A percentile compares a stretch with the other conserved stretches of the same genome.
These are phyloP conservation scores for Lepidostoma basale DNA, from an alignment of 1,140 invertebrate genomes.

Conservation along the genomic window DNA sequence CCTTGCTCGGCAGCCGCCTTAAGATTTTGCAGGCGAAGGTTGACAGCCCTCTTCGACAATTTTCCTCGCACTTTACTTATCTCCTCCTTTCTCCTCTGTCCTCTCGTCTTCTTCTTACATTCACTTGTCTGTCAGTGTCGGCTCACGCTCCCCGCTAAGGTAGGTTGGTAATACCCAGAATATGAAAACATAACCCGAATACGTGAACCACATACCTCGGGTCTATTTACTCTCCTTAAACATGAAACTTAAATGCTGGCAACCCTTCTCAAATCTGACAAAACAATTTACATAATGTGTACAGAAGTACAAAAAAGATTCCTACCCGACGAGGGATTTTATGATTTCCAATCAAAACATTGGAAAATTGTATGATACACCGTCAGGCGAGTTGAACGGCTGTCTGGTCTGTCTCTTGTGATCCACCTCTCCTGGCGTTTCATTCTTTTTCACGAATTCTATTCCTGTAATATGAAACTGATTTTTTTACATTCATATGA, in stretches of 20 bases:
- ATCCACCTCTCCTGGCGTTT: no score
- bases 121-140: conserved; percentile 15
- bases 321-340: background rate
- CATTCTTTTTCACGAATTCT: no score
- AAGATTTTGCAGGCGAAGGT: background rate
- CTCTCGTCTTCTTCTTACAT: background rate
- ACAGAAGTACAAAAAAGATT: background rate
- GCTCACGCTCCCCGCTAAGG: background rate
- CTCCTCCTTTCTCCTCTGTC: background rate
- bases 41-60: conserved; percentile 1
- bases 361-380: no score
- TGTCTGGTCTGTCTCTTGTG: no score
- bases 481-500: no score
- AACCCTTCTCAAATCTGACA: background rate
- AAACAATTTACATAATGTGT: background rate
- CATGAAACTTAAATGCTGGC: background rate
- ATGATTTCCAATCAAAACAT: no score
- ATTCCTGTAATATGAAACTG: no score
- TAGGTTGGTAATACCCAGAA: background rate
- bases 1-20: background rate
- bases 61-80: background rate
- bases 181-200: conserved; percentile 1
- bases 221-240: background rate
- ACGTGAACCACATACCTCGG: conserved; percentile 9
- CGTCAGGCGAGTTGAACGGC: no score